Evolutionary conservation across 2,888 invertebrate species (phyloP).

Genomic region (Drosophila austrosaltans): DNA sequence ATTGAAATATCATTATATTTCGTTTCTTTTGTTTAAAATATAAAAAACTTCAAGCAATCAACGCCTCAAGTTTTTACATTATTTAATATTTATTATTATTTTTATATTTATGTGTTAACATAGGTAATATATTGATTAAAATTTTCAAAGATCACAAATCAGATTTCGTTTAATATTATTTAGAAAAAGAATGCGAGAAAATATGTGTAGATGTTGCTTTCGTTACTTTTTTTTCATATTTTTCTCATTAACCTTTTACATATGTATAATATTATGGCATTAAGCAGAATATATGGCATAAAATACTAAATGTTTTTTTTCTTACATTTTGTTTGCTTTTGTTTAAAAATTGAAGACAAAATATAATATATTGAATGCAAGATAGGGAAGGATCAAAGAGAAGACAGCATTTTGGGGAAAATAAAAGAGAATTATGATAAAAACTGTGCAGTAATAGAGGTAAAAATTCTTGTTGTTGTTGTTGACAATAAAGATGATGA

Average conservation of each 20-base stretch:
- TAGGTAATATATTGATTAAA: slow-evolving; percentile 68
- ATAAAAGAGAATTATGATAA: background rate
- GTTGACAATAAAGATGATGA: slow-evolving; percentile 1
- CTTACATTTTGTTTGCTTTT: background rate
- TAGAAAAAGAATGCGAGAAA: slow-evolving; percentile 12
- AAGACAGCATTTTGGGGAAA: background rate
- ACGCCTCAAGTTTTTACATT: slow-evolving; percentile 60
- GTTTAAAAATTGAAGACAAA: background rate
- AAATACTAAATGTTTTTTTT: background rate
- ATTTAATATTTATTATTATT: slow-evolving; percentile 57
- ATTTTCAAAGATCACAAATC: slow-evolving; percentile 75
- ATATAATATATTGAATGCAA: background rate
- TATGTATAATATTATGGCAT: slow-evolving; percentile 5
- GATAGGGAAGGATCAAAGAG: background rate
- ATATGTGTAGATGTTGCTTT: background rate
- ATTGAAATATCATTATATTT: background rate
- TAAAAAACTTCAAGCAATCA: slow-evolving; percentile 70
- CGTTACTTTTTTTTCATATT: background rate
- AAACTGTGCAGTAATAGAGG: background rate
- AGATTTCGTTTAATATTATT: slow-evolving; percentile 65
- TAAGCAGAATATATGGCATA: slow-evolving; percentile 7
- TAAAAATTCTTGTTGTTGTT: background rate
- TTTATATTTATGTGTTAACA: slow-evolving; percentile 68
- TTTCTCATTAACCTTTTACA: background rate
- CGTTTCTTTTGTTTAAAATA: slow-evolving; percentile 19